phyloP scores from a whole-genome alignment of 2,888 invertebrate genomes.

The Brachylomia viminalis region DNA sequence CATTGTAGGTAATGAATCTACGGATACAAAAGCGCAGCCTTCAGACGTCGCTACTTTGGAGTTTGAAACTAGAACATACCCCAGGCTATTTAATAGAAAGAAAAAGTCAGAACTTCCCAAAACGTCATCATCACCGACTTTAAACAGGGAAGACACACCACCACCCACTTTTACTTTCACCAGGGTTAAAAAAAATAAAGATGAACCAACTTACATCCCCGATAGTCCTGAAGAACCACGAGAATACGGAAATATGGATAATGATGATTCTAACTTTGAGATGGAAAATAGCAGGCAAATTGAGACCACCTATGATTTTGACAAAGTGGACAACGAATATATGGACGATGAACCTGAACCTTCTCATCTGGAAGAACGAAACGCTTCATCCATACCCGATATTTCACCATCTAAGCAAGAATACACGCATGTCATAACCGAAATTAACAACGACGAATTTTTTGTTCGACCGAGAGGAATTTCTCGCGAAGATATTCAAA shows the following conservation, averaged over 20 bases:
- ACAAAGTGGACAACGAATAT: slow-evolving; percentile 90
- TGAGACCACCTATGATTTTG: slow-evolving; percentile 88
- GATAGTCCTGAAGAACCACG: slow-evolving; percentile 86
- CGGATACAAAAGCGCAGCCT: slow-evolving; percentile 81
- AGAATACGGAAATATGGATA: slow-evolving; percentile 87
- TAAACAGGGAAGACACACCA: slow-evolving; percentile 90
- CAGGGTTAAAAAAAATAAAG: slow-evolving; percentile 91
- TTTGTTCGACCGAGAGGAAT: slow-evolving; percentile 95
- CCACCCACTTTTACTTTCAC: slow-evolving; percentile 92
- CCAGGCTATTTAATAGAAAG: slow-evolving; percentile 92
- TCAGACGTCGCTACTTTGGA: slow-evolving; percentile 91
- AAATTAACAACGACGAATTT: slow-evolving; percentile 97
- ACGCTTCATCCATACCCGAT: slow-evolving; percentile 77
- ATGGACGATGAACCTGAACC: slow-evolving; percentile 86
- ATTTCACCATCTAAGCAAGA: slow-evolving; percentile 86
- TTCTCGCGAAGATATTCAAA: slow-evolving; percentile 95
- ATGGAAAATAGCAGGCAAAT: slow-evolving; percentile 83
- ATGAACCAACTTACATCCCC: slow-evolving; percentile 82
- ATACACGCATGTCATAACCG: slow-evolving; percentile 93
- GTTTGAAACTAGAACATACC: slow-evolving; percentile 94
- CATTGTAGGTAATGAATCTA: slow-evolving; percentile 80
- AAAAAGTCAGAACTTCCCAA: slow-evolving; percentile 85
- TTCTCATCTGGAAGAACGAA: slow-evolving; percentile 71
- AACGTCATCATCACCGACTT: slow-evolving; percentile 89
- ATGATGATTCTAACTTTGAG: slow-evolving; percentile 76